Evolutionary conservation across 2,888 invertebrate genomes (phyloP), one percentile per base, ranked within the genome.

Genomic region (Calliopum simillimum): DNA sequence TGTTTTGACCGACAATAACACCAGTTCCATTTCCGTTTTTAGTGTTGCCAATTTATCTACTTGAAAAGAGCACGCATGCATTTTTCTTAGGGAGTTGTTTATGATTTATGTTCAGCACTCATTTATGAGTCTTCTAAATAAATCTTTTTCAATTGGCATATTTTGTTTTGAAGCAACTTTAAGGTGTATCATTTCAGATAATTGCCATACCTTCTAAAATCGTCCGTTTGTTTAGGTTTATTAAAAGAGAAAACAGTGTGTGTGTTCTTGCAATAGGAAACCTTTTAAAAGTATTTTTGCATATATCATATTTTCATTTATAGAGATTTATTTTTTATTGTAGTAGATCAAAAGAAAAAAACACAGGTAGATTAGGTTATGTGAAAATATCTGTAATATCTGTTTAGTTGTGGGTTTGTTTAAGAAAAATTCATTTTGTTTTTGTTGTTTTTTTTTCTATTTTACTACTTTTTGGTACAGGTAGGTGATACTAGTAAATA

Each of bases 341-440:
- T 23, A 33, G 16, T 41, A 16, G 25, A 33, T 41, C n/a, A n/a
- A 55, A 55, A 23, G 21, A 23, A 23, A 44, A n/a, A 23, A 23
- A 55, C 44, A 65, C 55, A 65, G 65, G 55, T 55, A 55, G 65
- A 21, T 53, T 43, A 55, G 65, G 23, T 65, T 55, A 14, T 55
- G 44, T 53, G 55, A 23, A 63, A 44, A 44, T 16, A 16, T 33
- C 33, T 33, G 33, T 16, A 19, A 19, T 16, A 44, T n/a, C 44
- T 19, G 8, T 3, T 44, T n/a, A 19, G 14, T 16, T 44, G 58
- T 58, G 56, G 62, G 62, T 62, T 62, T 62, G 47, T 21, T 59
- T 46, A 23, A 46, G 23, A 21, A 16, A 62, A 62, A 46, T 62
- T 44, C 62, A 46, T 58, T 33, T 5, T 23, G 12, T 46, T n/a